A percentile compares a stretch with the other conserved stretches of the same genome.
Evolutionary conservation across 2,113 vertebrate species (phyloP).

Genomic region (Cettia cetti): DNA sequence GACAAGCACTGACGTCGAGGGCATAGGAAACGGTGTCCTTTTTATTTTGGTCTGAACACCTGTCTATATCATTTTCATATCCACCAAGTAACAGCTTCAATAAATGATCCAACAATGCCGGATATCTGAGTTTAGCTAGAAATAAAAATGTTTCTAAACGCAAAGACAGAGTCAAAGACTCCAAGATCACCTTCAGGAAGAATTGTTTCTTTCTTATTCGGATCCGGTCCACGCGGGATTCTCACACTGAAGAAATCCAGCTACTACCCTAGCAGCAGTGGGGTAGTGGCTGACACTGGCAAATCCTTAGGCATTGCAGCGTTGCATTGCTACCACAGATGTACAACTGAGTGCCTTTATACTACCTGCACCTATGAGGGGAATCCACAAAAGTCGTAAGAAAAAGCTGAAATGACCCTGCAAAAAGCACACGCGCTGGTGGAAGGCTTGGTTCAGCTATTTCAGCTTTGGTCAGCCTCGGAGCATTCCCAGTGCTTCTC

Average conservation of each 20-base stretch:
- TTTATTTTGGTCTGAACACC: not conserved
- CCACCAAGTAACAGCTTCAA: not conserved
- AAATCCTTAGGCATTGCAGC: not conserved
- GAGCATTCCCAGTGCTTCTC: not conserved
- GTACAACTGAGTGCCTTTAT: not conserved
- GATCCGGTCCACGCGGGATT: not conserved
- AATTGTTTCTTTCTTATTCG: not conserved
- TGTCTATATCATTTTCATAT: not conserved
- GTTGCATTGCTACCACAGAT: not conserved
- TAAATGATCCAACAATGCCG: not conserved
- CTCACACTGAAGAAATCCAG: not conserved
- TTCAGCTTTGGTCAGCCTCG: not conserved
- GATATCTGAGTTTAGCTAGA: not conserved
- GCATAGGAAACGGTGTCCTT: not conserved
- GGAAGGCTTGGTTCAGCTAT: not conserved
- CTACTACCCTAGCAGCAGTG: not conserved
- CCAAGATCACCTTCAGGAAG: not conserved
- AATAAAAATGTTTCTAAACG: not conserved
- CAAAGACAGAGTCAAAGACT: not conserved
- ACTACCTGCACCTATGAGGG: not conserved
- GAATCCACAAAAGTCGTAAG: not conserved
- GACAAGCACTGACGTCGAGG: not conserved
- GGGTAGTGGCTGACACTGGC: accelerated
- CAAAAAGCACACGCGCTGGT: not conserved
- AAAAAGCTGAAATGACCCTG: not conserved